Evolutionary conservation across 1,140 invertebrate species (phyloP), one percentile per base, ranked within the genome.

Genomic region (Pteromalus puparum): DNA sequence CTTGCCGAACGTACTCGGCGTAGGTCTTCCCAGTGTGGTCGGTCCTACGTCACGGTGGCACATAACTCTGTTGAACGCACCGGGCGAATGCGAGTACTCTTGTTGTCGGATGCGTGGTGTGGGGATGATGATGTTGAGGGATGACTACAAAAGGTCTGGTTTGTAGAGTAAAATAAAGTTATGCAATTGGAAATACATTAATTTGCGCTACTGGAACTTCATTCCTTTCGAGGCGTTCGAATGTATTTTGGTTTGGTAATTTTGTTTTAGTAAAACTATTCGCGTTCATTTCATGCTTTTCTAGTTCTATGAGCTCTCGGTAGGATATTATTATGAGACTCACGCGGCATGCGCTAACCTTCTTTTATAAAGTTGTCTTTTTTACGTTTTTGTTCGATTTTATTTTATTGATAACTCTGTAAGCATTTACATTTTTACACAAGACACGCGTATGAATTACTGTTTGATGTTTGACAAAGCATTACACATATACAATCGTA

Each of bases 161-260:
- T 73, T 26, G 80, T 82, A 82, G 79, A 72, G 42, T 81, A 81
- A 81, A 82, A 74, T 82, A 24, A 82, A 65, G 72, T 74, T 74
- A 46, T 75, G 42, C 21, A 77, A 77, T 38, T 13, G 24, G 24
- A 77, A 75, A 75, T 75, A 75, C 73, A 75, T 34, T 46, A 18
- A 75, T 13, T 42, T 38, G 15, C 73, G 73, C 7, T 75, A 9
- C 73, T 42, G 73, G n/a, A 15, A 42, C 26, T 75, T 74, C 30
- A n/a, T 28, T 21, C 38, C 30, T 30, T 30, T 38, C 72, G 21
- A 75, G 15, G 21, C 21, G 73, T 42, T 61, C 53, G 18, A 61
- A 42, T 77, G 24, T 77, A 46, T 77, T 53, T 72, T 72, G 24
- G 9, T 65, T 78, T 9, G 13, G 24, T 78, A 80, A 80, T 80